Conservation (phyloP, 2,888 invertebrate species). For the Liopterus haemorrhoidalis region DNA sequence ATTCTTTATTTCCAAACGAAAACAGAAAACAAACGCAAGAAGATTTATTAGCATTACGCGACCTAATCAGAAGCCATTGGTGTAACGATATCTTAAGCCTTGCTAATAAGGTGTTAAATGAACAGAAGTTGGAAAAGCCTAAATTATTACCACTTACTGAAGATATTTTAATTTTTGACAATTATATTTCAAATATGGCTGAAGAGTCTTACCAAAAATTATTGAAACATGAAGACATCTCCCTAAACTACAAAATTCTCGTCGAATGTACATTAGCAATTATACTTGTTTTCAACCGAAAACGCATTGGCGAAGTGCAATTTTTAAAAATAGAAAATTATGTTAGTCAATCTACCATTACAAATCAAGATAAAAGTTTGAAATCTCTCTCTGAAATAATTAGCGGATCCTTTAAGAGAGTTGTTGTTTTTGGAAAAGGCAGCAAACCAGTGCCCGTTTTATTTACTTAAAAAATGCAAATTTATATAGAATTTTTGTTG, state of each 20-base stretch:
- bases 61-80: constrained; percentile 30
- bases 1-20: constrained; percentile 8
- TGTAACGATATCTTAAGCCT: constrained; percentile 32
- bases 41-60: constrained; percentile 9
- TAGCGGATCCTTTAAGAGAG: constrained; percentile 26
- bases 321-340: constrained; percentile 17
- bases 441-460: constrained; percentile 30
- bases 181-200: neutral
- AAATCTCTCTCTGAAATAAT: constrained; percentile 16
- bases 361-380: constrained; percentile 21
- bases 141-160: constrained; percentile 27
- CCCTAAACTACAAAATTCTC: constrained; percentile 17
- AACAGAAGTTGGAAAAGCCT: constrained; percentile 30
- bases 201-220: constrained; percentile 15
- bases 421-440: constrained; percentile 28
- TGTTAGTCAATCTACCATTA: neutral
- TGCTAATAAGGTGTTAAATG: constrained; percentile 31
- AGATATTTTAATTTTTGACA: constrained; percentile 27
- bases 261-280: constrained; percentile 7
- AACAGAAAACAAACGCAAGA: constrained; percentile 6
- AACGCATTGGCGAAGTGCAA: constrained; percentile 18
- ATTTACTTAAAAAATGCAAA: constrained; percentile 25
- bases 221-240: constrained; percentile 3
- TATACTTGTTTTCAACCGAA: constrained; percentile 16
- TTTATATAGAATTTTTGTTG: constrained; percentile 16